Evolutionary conservation across 2,888 invertebrate genomes (phyloP), one percentile per base, ranked within the genome.

Genomic region (Drosophila picticornis): DNA sequence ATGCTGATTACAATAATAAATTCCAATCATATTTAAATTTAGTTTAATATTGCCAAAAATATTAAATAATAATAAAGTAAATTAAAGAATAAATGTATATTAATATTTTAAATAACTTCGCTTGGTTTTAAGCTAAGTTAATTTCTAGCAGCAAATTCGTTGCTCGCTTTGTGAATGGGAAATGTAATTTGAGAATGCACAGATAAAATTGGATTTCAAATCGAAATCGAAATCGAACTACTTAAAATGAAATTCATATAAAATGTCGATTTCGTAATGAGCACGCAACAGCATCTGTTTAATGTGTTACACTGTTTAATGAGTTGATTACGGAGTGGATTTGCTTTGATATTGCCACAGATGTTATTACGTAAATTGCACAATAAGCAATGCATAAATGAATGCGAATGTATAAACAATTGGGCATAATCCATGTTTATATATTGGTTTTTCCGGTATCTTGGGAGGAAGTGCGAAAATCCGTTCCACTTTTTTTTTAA

Each of bases 331-430:
- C 53, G 61, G 22, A n/a, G 48, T 13, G 4, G 25, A 53, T 53
- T 46, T n/a, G 19, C 7, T 43, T 9, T n/a, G 2, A 57, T 63
- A 38, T 61, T 73, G 43, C 34, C 27, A 36, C 69, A 80, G 50
- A 57, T 80, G 31, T 40, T 63, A 31, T 51, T 32, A 56, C 50
- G 75, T 43, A 62, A 69, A 56, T 48, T 40, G 50, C 19, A 34
- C 29, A 22, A 36, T 70, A 71, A 75, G 71, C 71, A 75, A 61
- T n/a, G 62, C 80, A 80, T 60, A 70, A 66, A 80, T 63, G 9
- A 59, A n/a, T 55, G 16, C 19, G 9, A 59, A 22, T 56, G n/a
- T 22, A 40, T 80, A 69, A 75, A 77, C 77, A 77, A 36, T 65
- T 50, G 51, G 16, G 34, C 27, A 38, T 60, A 66, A 52, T 72